A percentile compares a stretch with the other conserved stretches of the same genome.
Conservation (phyloP, 2,888 invertebrate genomes). For the Polyommatus iphigenia region DNA sequence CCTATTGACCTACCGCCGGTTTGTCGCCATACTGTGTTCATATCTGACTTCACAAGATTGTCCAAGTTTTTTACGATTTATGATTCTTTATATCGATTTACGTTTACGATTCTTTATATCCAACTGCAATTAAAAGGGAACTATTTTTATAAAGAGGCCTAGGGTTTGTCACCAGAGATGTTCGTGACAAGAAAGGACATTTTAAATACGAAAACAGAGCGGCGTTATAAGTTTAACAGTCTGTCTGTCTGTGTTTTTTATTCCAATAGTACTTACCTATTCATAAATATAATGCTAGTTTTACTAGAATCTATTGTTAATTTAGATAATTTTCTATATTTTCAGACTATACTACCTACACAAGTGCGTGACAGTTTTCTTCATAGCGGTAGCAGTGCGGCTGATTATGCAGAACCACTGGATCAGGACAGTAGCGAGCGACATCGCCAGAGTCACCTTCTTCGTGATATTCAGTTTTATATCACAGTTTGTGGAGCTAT, state of each 20-base stretch:
- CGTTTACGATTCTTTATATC: too few relatives aligned
- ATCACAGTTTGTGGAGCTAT: slow-evolving; percentile 25
- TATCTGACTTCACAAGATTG: not conserved
- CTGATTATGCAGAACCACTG: slow-evolving; percentile 54
- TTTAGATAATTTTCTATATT: slow-evolving; percentile 38
- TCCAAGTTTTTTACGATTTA: not conserved
- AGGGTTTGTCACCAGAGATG: too few relatives aligned
- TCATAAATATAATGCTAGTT: not conserved
- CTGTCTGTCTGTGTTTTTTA: too few relatives aligned
- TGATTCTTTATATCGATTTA: not conserved
- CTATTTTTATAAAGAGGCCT: too few relatives aligned
- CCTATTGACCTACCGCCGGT: not conserved
- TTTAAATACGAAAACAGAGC: too few relatives aligned
- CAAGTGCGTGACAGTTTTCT: slow-evolving; percentile 52
- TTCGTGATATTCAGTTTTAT: slow-evolving; percentile 17
- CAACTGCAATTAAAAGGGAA: too few relatives aligned
- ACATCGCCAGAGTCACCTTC: slow-evolving; percentile 11
- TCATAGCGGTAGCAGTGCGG: slow-evolving; percentile 52
- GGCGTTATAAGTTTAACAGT: too few relatives aligned
- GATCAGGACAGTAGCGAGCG: slow-evolving; percentile 51
- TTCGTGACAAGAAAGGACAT: too few relatives aligned
- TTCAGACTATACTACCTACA: slow-evolving; percentile 65
- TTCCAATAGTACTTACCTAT: too few relatives aligned
- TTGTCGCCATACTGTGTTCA: not conserved
- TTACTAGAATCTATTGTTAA: not conserved